phyloP scores from a whole-genome alignment of 2,797 vertebrate genomes.

The Nannoperca obscura region DNA sequence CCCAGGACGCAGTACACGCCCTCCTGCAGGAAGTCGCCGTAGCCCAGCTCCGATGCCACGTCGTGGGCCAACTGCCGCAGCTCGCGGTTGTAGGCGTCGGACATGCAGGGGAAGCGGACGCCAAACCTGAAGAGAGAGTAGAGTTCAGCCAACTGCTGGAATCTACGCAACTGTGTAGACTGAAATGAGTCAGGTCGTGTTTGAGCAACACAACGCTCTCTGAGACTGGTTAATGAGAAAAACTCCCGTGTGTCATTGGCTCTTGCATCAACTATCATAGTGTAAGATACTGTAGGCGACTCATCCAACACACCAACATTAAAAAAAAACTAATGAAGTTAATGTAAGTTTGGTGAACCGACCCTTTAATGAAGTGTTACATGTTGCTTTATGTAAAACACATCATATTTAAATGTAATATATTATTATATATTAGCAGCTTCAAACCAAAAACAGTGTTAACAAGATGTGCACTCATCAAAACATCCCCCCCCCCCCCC shows the following conservation, averaged over 20 bases:
- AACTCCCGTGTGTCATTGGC: neutral
- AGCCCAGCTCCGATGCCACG: slow-evolving; percentile 83
- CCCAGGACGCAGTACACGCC: slow-evolving; percentile 89
- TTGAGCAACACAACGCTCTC: slow-evolving; percentile 7
- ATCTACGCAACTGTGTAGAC: neutral
- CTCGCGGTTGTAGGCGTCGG: slow-evolving; percentile 89
- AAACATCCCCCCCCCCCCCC: neutral
- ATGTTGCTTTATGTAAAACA: too few species aligned
- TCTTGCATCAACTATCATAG: neutral
- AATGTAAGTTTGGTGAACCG: too few species aligned
- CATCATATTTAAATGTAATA: neutral
- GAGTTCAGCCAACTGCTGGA: fast-evolving
- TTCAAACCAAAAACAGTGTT: neutral
- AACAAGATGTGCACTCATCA: neutral
- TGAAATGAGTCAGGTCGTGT: neutral
- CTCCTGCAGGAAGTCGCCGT: slow-evolving; percentile 81
- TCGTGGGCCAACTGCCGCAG: slow-evolving; percentile 80
- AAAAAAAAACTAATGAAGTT: neutral
- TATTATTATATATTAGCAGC: neutral
- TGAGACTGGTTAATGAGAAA: neutral
- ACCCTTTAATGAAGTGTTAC: neutral
- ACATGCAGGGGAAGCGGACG: slow-evolving; percentile 91
- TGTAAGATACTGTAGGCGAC: neutral
- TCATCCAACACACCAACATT: neutral
- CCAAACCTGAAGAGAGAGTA: slow-evolving; percentile 85